phyloP scores from a whole-genome alignment of 2,888 invertebrate species.

The Eupithecia tripunctaria region DNA sequence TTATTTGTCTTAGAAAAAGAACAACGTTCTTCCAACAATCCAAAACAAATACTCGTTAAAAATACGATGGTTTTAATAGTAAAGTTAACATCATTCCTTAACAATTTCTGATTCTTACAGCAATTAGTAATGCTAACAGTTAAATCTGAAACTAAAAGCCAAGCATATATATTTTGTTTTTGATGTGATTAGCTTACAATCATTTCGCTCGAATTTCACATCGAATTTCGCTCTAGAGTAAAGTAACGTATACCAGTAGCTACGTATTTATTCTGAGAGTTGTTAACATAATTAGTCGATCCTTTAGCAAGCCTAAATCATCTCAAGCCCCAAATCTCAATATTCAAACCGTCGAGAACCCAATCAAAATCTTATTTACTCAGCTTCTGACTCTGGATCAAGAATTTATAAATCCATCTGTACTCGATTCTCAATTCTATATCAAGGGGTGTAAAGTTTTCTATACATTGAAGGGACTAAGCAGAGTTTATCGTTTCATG shows the following conservation, averaged over 20 bases:
- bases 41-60: no score
- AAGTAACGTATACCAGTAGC: background rate
- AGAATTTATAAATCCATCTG: slow-evolving; percentile 22
- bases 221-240: background rate
- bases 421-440: slow-evolving; percentile 19
- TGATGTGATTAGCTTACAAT: background rate
- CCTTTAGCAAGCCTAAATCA: background rate
- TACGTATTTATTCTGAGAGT: background rate
- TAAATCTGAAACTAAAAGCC: background rate
- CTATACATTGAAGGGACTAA: slow-evolving; percentile 13
- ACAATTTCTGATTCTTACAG: background rate
- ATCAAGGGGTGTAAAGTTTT: slow-evolving; percentile 5
- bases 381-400: slow-evolving; percentile 30
- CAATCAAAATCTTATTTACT: slow-evolving; percentile 33
- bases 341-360: slow-evolving; percentile 16
- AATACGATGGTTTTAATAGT: no score
- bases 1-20: no score
- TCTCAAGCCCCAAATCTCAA: slow-evolving; percentile 14
- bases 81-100: no score
- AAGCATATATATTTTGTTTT: background rate
- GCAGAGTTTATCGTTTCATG: slow-evolving; percentile 24
- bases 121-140: background rate
- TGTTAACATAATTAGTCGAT: slow-evolving; percentile 1
- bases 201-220: background rate
- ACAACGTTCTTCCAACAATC: no score